Evolutionary conservation across 2,888 invertebrate genomes (phyloP).

Genomic region (Dasypolia templi): DNA sequence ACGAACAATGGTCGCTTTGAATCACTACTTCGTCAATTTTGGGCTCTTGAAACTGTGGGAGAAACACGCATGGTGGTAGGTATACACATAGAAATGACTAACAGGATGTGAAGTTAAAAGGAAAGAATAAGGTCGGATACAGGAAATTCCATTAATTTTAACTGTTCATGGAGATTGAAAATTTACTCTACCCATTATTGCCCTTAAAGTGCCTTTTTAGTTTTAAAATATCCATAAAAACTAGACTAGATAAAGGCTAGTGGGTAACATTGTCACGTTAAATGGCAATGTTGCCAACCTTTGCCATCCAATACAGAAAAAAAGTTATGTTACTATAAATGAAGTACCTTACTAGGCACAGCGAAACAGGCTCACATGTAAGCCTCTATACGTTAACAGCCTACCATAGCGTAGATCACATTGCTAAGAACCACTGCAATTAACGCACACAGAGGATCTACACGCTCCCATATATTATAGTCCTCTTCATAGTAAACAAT

Average conservation of each 20-base stretch:
- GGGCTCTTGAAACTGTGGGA: conserved; percentile 40
- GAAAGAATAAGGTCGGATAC: conserved; percentile 29
- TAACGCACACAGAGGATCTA: conserved; percentile 3
- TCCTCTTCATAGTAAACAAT: not conserved
- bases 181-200: not conserved
- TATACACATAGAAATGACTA: conserved; percentile 37
- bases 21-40: conserved; percentile 71
- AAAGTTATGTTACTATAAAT: not conserved
- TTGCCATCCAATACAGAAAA: conserved; percentile 8
- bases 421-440: not conserved
- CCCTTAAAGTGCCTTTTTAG: not conserved
- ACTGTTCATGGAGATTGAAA: not conserved
- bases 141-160: conserved; percentile 1
- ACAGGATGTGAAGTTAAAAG: conserved; percentile 25
- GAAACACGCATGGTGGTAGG: conserved; percentile 41
- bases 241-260: not conserved
- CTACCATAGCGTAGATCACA: conserved; percentile 14
- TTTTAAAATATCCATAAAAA: not conserved
- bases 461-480: conserved; percentile 3
- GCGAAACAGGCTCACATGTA: not conserved
- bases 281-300: not conserved
- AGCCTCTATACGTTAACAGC: conserved; percentile 15
- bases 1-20: conserved; percentile 73
- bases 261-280: not conserved
- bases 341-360: not conserved